phyloP scores from a whole-genome alignment of 23 tunicate species.

The Styela plicata region DNA sequence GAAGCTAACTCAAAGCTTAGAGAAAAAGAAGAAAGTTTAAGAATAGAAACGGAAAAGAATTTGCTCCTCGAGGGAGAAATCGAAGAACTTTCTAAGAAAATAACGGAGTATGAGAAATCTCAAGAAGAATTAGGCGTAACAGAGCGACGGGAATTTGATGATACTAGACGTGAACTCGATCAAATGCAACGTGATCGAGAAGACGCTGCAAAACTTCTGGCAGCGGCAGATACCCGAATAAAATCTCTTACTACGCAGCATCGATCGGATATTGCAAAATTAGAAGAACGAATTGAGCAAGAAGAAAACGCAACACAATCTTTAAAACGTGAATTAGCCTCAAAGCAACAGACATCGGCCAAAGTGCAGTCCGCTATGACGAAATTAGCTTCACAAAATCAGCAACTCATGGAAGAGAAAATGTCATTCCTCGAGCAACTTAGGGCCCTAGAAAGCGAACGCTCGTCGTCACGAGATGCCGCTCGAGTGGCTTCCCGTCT shows the following conservation, averaged over 20 bases:
- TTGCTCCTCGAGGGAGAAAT: conserved; percentile 32
- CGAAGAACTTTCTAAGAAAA: conserved; percentile 29
- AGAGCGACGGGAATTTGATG: conserved; percentile 35
- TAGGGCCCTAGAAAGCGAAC: conserved; percentile 46
- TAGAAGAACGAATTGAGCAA: conserved; percentile 30
- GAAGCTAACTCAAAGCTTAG: not conserved
- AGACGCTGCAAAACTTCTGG: conserved; percentile 42
- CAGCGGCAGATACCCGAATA: conserved; percentile 38
- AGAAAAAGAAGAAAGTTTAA: not conserved
- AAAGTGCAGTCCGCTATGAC: conserved; percentile 66
- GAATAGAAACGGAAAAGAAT: conserved; percentile 26
- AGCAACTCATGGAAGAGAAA: conserved; percentile 64
- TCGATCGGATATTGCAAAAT: conserved; percentile 26
- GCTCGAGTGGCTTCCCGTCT: conserved; percentile 36
- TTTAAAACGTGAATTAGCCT: conserved; percentile 23
- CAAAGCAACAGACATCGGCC: conserved; percentile 52
- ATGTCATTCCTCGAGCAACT: conserved; percentile 48
- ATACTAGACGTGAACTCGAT: conserved; percentile 25
- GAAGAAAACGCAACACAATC: conserved; percentile 37
- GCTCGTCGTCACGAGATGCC: conserved; percentile 28
- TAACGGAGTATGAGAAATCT: conserved; percentile 31
- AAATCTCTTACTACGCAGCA: conserved; percentile 46
- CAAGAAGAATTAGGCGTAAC: conserved; percentile 13
- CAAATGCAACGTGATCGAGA: conserved; percentile 49
- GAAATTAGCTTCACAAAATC: conserved; percentile 69